Evolutionary conservation across 35 echinoderm and acorn worm genomes (phyloP).

Genomic region (Stichopus chloronotus): DNA sequence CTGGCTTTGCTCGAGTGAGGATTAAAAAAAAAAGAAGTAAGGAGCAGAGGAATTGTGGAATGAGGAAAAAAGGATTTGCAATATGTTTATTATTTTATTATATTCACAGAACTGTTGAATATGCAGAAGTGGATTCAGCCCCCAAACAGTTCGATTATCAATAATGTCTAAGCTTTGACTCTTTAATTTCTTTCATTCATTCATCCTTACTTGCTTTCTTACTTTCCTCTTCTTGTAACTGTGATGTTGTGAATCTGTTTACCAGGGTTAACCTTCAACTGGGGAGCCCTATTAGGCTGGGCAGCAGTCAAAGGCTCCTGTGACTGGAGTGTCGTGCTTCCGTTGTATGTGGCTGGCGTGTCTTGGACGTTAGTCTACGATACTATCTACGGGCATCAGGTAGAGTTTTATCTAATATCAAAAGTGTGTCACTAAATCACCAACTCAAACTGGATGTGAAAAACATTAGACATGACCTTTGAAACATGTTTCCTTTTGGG

Average conservation of each 20-base stretch:
- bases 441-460: neutral
- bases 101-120: no score
- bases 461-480: neutral
- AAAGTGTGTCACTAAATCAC: neutral
- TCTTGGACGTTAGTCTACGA: conserved; percentile 94
- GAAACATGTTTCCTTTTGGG: neutral
- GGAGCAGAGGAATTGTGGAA: no score
- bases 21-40: no score
- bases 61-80: no score
- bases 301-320: conserved; percentile 86
- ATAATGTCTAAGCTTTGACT: no score
- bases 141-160: no score
- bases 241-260: neutral
- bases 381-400: conserved; percentile 99
- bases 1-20: no score
- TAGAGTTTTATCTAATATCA: neutral
- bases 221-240: neutral
- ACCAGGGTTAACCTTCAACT: conserved; percentile 86
- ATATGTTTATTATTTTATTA: no score
- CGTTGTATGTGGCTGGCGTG: conserved; percentile 78
- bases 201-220: no score
- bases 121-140: no score
- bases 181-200: no score
- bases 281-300: conserved; percentile 86
- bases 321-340: conserved; percentile 90